Evolutionary conservation across 2,797 vertebrate species (phyloP), one percentile per base, ranked within the genome.

Genomic region (Crypturellus tataupa): DNA sequence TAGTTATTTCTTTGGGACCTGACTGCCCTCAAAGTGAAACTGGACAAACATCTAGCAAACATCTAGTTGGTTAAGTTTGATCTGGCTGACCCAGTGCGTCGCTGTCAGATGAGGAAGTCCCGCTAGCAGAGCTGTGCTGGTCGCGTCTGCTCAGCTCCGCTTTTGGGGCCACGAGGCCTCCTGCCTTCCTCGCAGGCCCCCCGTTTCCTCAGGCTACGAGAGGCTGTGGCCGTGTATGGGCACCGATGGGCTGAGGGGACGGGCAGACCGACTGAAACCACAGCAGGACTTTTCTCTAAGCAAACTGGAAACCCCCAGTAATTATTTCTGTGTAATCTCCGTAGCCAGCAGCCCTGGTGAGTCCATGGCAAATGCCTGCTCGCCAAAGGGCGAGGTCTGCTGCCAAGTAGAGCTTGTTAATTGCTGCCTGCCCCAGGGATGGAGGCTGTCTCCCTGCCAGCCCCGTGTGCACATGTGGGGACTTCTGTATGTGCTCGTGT

Each of bases 351-450:
- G 70, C 87, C 47, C 47, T 2, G 60, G 58, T 10, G 82, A 72
- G 71, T 84, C 49, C 44, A 0, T 9, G 51, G 91, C 59, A 1
- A 3, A 67, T 24, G 56, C 90, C 60, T 6, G 39, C 56, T 93
- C 80, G 67, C 91, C 85, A 49, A 69, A 56, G 92, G 87, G 72
- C 25, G 29, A 1, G 0, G 35, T 55, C 75, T 3, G 84, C 87
- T 97, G 93, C 90, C 94, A 93, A 89, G 33, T 11, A 72, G 93
- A 94, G 90, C 72, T 95, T 37, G 87, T 94, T 90, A 89, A 90
- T 89, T 80, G 46, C 72, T 55, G 71, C 59, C 85, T 73, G 19
- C 62, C 84, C 62, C 44, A 1, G 75, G 9, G 62, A 68, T 11
- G 21, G 64, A 1, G 1, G 85, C 55, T 10, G 12, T 29, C 82